A percentile compares a stretch with the other conserved stretches of the same genome.
Conservation (phyloP, 2,797 vertebrate species). For the Lithobates sylvaticus region DNA sequence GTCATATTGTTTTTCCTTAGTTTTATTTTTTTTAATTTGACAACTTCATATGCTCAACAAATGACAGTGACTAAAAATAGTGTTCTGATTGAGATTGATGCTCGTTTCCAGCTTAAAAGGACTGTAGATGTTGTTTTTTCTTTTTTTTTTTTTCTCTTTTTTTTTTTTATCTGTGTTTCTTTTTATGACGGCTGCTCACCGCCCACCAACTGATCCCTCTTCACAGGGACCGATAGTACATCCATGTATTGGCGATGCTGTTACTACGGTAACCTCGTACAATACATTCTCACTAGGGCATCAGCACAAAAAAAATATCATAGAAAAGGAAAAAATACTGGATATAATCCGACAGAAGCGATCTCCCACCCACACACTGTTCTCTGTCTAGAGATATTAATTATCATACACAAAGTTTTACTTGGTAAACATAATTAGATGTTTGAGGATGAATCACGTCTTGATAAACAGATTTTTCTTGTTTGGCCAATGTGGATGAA, state of each 20-base stretch:
- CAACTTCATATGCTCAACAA: too few species aligned
- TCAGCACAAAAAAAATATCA: not conserved
- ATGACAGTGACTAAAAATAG: too few species aligned
- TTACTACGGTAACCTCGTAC: not conserved
- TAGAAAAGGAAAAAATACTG: not conserved
- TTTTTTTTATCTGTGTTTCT: too few species aligned
- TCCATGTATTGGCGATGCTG: not conserved
- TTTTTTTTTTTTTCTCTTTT: too few species aligned
- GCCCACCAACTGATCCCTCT: not conserved
- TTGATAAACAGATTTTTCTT: not conserved
- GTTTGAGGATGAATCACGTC: not conserved
- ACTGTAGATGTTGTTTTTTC: too few species aligned
- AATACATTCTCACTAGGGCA: not conserved
- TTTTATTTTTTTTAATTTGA: too few species aligned
- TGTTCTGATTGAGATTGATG: too few species aligned
- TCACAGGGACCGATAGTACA: not conserved
- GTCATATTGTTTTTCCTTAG: too few species aligned
- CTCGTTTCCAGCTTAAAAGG: too few species aligned
- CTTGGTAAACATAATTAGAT: slow-evolving; percentile 10
- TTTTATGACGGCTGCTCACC: too few species aligned
- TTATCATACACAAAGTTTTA: not conserved
- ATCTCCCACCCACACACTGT: not conserved
- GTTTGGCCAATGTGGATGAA: too few species aligned
- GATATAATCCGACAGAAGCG: not conserved
- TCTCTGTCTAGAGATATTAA: not conserved